A percentile compares a stretch with the other conserved stretches of the same genome.
Conservation (phyloP, 2,113 vertebrate genomes). For the Leucopternis melanops region DNA sequence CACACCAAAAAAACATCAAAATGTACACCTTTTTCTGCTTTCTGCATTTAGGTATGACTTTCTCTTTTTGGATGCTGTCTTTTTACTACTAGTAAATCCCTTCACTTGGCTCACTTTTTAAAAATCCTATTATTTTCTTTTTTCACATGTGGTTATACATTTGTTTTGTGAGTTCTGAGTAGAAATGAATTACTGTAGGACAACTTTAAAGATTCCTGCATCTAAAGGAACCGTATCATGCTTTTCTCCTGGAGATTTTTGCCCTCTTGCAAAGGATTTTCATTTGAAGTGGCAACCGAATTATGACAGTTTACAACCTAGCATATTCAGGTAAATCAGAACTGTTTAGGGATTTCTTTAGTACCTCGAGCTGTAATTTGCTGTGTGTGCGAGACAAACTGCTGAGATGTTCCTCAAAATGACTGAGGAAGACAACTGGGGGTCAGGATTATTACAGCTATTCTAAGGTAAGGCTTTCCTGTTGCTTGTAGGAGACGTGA, state of each 20-base stretch:
- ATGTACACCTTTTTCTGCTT: neutral
- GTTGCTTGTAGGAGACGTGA: neutral
- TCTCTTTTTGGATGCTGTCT: neutral
- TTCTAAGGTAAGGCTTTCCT: neutral
- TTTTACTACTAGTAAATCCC: neutral
- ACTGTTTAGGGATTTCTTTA: slow-evolving; percentile 3
- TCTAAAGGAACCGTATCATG: neutral
- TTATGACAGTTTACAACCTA: slow-evolving; percentile 10
- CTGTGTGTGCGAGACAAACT: slow-evolving; percentile 10
- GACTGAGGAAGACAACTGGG: neutral
- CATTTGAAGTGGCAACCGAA: neutral
- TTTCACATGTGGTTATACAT: neutral
- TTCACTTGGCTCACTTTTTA: neutral
- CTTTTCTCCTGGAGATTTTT: neutral
- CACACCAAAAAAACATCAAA: neutral
- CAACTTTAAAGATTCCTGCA: neutral
- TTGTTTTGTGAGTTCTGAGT: neutral
- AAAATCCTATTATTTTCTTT: neutral
- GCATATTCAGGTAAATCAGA: slow-evolving; percentile 10
- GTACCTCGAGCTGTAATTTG: slow-evolving; percentile 16
- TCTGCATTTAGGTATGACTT: neutral
- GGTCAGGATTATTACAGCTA: slow-evolving; percentile 13
- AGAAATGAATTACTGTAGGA: neutral
- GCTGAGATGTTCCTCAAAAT: slow-evolving; percentile 2
- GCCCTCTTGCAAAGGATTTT: neutral